Evolutionary conservation across 2,113 vertebrate genomes (phyloP), one percentile per base, ranked within the genome.

Genomic region (Castor canadensis): DNA sequence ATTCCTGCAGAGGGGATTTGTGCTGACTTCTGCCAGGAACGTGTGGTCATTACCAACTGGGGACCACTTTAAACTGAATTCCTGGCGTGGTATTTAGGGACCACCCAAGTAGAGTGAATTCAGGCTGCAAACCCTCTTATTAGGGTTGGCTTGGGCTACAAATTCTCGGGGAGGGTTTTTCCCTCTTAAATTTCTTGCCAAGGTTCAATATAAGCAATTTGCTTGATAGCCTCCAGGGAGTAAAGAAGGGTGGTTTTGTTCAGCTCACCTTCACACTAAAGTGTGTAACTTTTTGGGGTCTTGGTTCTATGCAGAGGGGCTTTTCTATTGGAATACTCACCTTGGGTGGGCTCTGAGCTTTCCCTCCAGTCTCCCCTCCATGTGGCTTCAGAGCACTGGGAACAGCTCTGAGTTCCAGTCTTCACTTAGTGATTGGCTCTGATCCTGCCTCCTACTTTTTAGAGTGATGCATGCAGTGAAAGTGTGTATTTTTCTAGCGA

Each of bases 1-100:
- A 77, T 89, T 92, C 56, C 67, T 67, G 49, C 62, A 45, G 75
- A 73, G 69, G 38, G 35, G 72, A 89, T 86, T 81, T 88, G 56
- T 56, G 13, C 10, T 5, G 62, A 73, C 77, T 94, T 90, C 67
- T 91, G 88, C 96, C 77, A 86, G 93, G 52, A 97, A n/a, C 26
- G 67, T 83, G 87, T 62, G 88, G 85, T 95, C 88, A 73, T 93
- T 87, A 77, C 77, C 0, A 4, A 47, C 69, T 96, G 94, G 93
- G 86, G 94, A 95, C 89, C 79, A 93, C 95, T 97, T 96, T 91
- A 94, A 89, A 93, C 82, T 93, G 47, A 87, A 92, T 88, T 97
- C 91, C 96, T 97, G 94, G 94, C 85, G 85, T 84, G 67, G 30
- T 91, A 60, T 38, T 95, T 92, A 52, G 75, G 22, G 94, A 86